Evolutionary conservation across 1,140 invertebrate genomes (phyloP).

Genomic region (Formica selysi): DNA sequence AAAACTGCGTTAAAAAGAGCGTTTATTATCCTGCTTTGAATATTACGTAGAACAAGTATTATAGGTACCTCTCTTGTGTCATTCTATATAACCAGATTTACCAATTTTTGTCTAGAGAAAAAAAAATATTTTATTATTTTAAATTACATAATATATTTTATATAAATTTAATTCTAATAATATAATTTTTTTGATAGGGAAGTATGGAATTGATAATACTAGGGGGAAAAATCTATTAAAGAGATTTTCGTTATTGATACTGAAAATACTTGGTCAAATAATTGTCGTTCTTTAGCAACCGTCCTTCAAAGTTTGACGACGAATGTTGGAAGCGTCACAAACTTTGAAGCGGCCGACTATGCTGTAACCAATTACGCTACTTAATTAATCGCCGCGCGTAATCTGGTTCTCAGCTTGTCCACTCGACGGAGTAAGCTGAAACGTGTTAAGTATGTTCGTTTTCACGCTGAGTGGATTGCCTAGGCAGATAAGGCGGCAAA

Average conservation of each 20-base stretch:
- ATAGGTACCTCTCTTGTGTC: too few relatives aligned
- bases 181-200: too few relatives aligned
- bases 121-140: neutral
- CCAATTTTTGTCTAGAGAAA: too few relatives aligned
- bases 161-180: neutral
- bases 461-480: slow-evolving; percentile 27
- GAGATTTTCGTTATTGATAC: neutral
- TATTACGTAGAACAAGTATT: neutral
- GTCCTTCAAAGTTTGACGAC: neutral
- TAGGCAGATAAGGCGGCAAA: slow-evolving; percentile 46
- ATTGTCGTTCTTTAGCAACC: neutral
- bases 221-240: too few relatives aligned
- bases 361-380: slow-evolving; percentile 52
- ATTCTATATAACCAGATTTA: too few relatives aligned
- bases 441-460: slow-evolving; percentile 53
- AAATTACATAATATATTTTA: neutral
- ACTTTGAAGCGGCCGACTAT: slow-evolving; percentile 26
- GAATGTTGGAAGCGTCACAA: neutral
- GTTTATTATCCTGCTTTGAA: neutral
- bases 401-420: slow-evolving; percentile 42
- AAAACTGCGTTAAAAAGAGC: neutral
- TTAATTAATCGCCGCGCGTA: slow-evolving; percentile 56
- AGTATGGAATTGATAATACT: too few relatives aligned
- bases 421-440: slow-evolving; percentile 28
- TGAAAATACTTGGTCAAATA: neutral